Evolutionary conservation across 1,140 invertebrate genomes (phyloP).

Genomic region (Plectrocnemia conspersa): DNA sequence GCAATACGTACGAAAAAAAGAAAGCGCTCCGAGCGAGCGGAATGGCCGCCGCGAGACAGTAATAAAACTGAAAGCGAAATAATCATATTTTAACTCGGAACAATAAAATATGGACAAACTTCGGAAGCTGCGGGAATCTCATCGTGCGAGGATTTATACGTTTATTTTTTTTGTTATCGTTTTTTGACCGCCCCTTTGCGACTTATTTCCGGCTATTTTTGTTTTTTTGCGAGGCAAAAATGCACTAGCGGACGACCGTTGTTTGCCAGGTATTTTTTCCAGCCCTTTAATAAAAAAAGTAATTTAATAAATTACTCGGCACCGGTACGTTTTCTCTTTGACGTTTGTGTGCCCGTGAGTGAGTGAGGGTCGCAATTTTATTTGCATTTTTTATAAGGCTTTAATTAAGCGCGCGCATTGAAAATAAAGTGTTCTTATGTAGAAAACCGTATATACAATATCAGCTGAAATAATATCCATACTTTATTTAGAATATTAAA

Average conservation of each 20-base stretch:
- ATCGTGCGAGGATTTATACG: constrained; percentile 7
- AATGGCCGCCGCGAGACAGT: constrained; percentile 13
- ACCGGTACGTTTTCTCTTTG: too few species aligned
- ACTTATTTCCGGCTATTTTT: neutral
- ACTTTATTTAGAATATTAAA: too few species aligned
- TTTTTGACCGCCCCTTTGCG: neutral
- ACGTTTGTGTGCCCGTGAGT: too few species aligned
- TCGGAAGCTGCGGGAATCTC: constrained; percentile 14
- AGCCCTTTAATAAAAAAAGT: constrained; percentile 2
- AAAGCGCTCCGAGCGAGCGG: neutral
- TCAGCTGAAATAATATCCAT: too few species aligned
- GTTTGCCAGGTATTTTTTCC: neutral
- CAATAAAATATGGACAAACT: constrained; percentile 23
- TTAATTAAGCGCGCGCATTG: too few species aligned
- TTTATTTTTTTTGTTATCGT: neutral
- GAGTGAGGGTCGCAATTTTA: too few species aligned
- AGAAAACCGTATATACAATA: too few species aligned
- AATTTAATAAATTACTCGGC: constrained; percentile 3
- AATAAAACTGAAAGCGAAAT: constrained; percentile 22
- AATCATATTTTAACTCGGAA: constrained; percentile 23
- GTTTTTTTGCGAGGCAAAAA: neutral
- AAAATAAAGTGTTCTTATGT: too few species aligned
- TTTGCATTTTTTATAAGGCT: too few species aligned
- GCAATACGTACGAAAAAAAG: constrained; percentile 1
- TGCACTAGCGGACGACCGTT: neutral